These are phyloP conservation scores for Nibea albiflora DNA, from an alignment of 2,113 vertebrate genomes.

Conservation along the genomic window DNA sequence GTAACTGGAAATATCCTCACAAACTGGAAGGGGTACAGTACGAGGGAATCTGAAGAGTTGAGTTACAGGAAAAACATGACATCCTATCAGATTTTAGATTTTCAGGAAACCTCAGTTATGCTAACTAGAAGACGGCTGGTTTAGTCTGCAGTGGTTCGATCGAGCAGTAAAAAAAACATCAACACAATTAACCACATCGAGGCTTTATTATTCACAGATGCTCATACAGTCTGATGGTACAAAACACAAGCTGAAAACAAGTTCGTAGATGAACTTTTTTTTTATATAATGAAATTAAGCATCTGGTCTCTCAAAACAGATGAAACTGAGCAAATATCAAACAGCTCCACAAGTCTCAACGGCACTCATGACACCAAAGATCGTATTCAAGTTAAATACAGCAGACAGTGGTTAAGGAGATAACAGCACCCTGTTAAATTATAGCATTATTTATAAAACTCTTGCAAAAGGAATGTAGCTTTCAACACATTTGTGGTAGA, in stretches of 20 bases:
- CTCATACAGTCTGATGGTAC: not conserved
- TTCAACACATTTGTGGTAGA: not conserved
- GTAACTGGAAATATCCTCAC: slow-evolving; percentile 68
- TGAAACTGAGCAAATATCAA: slow-evolving; percentile 19
- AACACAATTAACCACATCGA: slow-evolving; percentile 35
- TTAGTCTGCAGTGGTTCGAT: slow-evolving; percentile 44
- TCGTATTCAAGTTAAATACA: slow-evolving; percentile 26
- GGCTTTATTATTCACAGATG: slow-evolving; percentile 59
- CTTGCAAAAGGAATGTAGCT: slow-evolving; percentile 2
- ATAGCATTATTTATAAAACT: not conserved
- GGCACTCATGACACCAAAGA: slow-evolving; percentile 22
- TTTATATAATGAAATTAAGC: slow-evolving; percentile 28
- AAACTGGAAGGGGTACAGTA: slow-evolving; percentile 58
- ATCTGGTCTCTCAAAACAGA: slow-evolving; percentile 17
- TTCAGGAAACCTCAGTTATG: slow-evolving; percentile 64
- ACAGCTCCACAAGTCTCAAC: slow-evolving; percentile 7
- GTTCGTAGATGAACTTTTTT: slow-evolving; percentile 9
- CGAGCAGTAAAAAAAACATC: slow-evolving; percentile 30
- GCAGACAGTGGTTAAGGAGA: not conserved
- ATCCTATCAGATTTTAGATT: slow-evolving; percentile 46
- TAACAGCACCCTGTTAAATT: not conserved
- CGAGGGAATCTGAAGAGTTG: slow-evolving; percentile 48
- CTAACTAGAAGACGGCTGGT: slow-evolving; percentile 44
- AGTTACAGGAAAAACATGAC: slow-evolving; percentile 66
- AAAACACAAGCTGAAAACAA: slow-evolving; percentile 37